Evolutionary conservation across 1,140 invertebrate species (phyloP).

Genomic region (Camponotus pennsylvanicus): DNA sequence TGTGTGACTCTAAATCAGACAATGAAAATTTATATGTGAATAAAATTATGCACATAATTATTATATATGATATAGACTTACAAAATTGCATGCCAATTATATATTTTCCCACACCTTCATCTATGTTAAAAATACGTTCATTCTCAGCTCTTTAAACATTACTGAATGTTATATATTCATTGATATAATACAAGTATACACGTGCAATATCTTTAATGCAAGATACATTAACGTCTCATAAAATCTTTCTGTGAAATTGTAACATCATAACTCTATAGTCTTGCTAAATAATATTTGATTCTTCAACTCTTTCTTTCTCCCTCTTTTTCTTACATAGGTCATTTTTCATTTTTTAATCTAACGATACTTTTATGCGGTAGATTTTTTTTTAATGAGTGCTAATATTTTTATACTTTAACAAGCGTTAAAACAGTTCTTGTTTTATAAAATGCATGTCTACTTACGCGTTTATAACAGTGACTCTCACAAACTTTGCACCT

Average conservation of each 20-base stretch:
- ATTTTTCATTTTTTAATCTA: neutral
- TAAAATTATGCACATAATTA: neutral
- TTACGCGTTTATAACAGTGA: neutral
- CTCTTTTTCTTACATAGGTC: too few species aligned
- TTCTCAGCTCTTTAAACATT: too few species aligned
- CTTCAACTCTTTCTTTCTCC: too few species aligned
- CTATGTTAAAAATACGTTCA: neutral
- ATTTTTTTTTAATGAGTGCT: neutral
- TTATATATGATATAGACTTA: neutral
- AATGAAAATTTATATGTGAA: neutral
- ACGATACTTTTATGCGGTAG: neutral
- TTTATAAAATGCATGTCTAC: neutral
- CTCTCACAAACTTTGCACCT: constrained; percentile 1
- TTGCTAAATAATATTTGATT: too few species aligned
- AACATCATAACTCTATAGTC: neutral
- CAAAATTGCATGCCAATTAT: neutral
- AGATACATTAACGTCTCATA: neutral
- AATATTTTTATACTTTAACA: neutral
- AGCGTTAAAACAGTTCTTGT: neutral
- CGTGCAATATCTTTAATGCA: neutral
- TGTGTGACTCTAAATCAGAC: neutral
- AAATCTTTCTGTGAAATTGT: neutral
- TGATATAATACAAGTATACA: too few species aligned
- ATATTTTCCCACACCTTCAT: neutral
- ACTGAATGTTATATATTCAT: too few species aligned